Base-by-base conservation (phyloP, 2,797 vertebrate species). In the Tachyglossus aculeatus region DNA sequence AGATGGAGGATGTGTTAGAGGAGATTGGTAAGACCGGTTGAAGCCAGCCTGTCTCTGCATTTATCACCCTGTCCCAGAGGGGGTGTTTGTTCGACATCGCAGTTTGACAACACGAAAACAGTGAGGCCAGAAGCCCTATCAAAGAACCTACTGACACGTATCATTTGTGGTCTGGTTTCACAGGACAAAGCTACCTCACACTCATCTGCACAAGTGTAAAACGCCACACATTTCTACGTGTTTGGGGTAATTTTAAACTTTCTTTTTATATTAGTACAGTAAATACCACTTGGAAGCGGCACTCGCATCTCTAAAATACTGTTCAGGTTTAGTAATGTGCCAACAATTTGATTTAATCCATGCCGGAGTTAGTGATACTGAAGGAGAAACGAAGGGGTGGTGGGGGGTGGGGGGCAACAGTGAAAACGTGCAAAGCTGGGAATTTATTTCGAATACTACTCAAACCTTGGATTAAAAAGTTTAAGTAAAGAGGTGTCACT, bases 71-170 rank as follows among this genome's bases (percentile, higher is more conserved):
- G 85, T 94, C 94, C 93, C 93, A 93, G 92, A 95, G 92, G 93
- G 95, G 91, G 94, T 93, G 94, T 94, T 94, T 94, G 94, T 94
- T 95, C 94, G 93, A 95, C 94, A 93, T 89, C 90, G 87, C 83
- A 89, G 86, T 92, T 89, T 95, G 94, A 94, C 94, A 93, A 93
- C 90, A 83, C 76, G 83, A 85, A 92, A 93, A 95, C 91, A 80
- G 70, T 80, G 88, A 51, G 88, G 88, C 87, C 84, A 78, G 86
- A 85, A 88, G 87, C 88, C 90, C 91, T 85, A 89, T 88, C 87
- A 89, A 93, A 94, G 79, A 93, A 90, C 81, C 92, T 86, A 93
- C 94, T 94, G 95, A 90, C 89, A 91, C 82, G 74, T 88, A 88
- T 79, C 91, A 86, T 88, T 91, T 90, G 93, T 91, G 90, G 90